Base-by-base conservation (phyloP, 2,797 vertebrate species). In the Mustela erminea region DNA sequence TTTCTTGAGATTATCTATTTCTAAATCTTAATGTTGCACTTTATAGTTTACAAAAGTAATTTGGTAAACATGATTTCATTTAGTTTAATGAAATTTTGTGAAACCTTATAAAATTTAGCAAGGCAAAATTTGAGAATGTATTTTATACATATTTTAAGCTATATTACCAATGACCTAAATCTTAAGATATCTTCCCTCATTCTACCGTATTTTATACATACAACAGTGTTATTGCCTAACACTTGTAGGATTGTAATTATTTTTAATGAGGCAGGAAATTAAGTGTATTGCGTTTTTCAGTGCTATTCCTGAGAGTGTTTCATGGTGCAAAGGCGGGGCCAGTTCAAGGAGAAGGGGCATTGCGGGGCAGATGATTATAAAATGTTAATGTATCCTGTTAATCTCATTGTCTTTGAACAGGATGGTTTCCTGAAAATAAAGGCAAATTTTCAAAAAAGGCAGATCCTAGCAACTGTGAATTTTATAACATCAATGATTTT, bases 31-130 rank as follows among this genome's bases (percentile, higher is more conserved):
- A 54, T 90, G n/a, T 88, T 90, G 15, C 7, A 54, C 5, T 95
- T 90, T 87, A 27, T 20, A 93, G 7, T 80, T 95, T 93, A 86
- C 1, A 90, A 49, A 81, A 85, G 11, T 35, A 82, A 64, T 84
- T 82, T 78, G 12, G 2, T 95, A 66, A 96, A 54, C 29, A 75
- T 32, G n/a, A 83, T 92, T 87, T 97, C n/a, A 60, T 81, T 96
- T 93, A 85, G 41, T 78, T 35, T 92, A 81, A 56, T 84, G 56
- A 64, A 82, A 29, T 87, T 94, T 58, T 91, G n/a, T 91, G 68
- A n/a, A 81, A 41, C 27, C 18, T 58, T 80, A 2, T 15, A 81
- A 54, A 38, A 46, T 91, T 82, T 82, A 35, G 56, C 32, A 52
- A 87, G 32, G 8, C 17, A 60, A 66, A 93, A 29, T 8, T 66